Percentiles rank a stretch among this genome's conserved stretches.
Conservation (phyloP, 2,888 invertebrate species). For the Drosophila merina region DNA sequence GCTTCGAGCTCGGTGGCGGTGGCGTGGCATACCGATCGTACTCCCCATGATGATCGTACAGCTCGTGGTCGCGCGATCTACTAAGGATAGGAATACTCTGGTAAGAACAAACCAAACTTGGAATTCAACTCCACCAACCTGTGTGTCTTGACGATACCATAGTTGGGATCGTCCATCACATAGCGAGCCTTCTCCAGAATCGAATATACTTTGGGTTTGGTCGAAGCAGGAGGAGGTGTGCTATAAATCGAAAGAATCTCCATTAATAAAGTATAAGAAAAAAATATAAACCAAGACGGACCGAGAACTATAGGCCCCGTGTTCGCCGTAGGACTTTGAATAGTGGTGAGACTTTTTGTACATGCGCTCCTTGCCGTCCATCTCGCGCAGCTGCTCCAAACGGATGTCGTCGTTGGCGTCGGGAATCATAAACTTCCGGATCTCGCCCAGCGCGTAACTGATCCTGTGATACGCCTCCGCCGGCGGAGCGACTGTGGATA, state of each 20-base stretch:
- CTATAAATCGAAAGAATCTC: constrained; percentile 53
- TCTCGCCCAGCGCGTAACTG: constrained; percentile 92
- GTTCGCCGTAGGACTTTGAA: constrained; percentile 79
- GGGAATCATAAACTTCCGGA: constrained; percentile 91
- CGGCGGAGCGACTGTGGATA: constrained; percentile 95
- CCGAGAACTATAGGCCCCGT: constrained; percentile 77
- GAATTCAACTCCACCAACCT: constrained; percentile 60
- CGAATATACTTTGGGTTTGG: constrained; percentile 92
- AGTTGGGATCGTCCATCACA: constrained; percentile 91
- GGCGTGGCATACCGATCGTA: constrained; percentile 82
- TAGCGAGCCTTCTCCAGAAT: constrained; percentile 92
- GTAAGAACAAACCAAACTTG: background rate
- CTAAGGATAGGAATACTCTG: background rate
- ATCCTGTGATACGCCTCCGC: constrained; percentile 95
- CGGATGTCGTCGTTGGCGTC: constrained; percentile 85
- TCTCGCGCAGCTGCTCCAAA: constrained; percentile 81
- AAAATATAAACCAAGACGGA: constrained; percentile 39
- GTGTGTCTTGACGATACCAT: constrained; percentile 85
- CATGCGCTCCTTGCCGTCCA: constrained; percentile 82
- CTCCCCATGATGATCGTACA: constrained; percentile 82
- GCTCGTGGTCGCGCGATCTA: constrained; percentile 82
- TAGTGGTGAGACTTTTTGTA: constrained; percentile 82
- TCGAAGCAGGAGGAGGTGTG: constrained; percentile 84
- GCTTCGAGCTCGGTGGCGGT: constrained; percentile 81
- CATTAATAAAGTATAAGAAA: background rate